phyloP scores from a whole-genome alignment of 2,888 invertebrate species.

The Baccha elongata region DNA sequence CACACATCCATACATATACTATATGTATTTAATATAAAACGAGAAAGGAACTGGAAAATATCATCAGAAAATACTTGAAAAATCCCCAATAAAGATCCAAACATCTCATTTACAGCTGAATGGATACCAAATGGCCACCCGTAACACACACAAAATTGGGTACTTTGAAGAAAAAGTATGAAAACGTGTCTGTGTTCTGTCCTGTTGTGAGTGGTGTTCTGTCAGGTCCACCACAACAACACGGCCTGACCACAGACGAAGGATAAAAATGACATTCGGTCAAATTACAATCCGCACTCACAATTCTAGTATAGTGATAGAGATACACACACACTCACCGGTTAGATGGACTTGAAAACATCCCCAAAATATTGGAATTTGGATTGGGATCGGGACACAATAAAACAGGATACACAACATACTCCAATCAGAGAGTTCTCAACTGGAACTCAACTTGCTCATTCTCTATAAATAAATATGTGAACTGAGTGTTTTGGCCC shows the following conservation, averaged over 20 bases:
- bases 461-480: conserved; percentile 51
- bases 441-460: conserved; percentile 38
- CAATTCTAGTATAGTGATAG: conserved; percentile 57
- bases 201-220: not conserved
- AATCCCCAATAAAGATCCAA: conserved; percentile 69
- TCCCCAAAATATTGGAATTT: conserved; percentile 58
- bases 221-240: conserved; percentile 58
- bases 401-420: conserved; percentile 32
- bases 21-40: not conserved
- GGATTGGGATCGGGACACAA: conserved; percentile 40
- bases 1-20: not conserved
- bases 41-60: conserved; percentile 33
- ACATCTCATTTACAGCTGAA: conserved; percentile 74
- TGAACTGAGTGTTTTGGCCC: conserved; percentile 39
- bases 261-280: conserved; percentile 71
- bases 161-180: conserved; percentile 50
- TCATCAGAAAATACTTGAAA: conserved; percentile 61
- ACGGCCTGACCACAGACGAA: conserved; percentile 26
- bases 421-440: conserved; percentile 9
- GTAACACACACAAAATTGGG: conserved; percentile 69
- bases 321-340: conserved; percentile 40
- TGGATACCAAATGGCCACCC: conserved; percentile 70
- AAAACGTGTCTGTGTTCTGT: conserved; percentile 26
- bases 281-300: conserved; percentile 72
- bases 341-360: not conserved